phyloP scores from a whole-genome alignment of 2,888 invertebrate species.

The Rhagophthalmus giganteus region DNA sequence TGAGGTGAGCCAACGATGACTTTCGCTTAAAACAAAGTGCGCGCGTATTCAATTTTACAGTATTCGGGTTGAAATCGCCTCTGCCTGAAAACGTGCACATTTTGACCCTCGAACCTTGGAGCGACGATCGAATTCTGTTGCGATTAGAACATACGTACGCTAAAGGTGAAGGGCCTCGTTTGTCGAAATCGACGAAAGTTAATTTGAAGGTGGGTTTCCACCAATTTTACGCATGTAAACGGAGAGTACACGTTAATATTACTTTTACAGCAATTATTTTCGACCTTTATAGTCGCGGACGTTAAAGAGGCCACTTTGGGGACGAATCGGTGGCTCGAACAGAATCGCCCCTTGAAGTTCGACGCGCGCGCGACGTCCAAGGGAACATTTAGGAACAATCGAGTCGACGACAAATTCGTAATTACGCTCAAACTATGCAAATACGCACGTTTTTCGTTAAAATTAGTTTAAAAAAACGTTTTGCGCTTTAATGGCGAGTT shows the following conservation, averaged over 20 bases:
- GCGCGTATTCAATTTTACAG: slow-evolving; percentile 38
- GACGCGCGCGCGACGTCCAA: slow-evolving; percentile 19
- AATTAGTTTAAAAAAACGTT: background rate
- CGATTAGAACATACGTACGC: slow-evolving; percentile 79
- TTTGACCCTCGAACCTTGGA: slow-evolving; percentile 80
- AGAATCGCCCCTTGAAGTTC: slow-evolving; percentile 62
- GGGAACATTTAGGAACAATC: slow-evolving; percentile 4
- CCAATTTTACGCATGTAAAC: background rate
- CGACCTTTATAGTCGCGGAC: slow-evolving; percentile 48
- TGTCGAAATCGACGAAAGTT: slow-evolving; percentile 60
- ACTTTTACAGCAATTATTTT: slow-evolving; percentile 47
- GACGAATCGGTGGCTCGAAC: slow-evolving; percentile 60
- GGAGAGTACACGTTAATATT: no score
- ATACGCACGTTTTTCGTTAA: slow-evolving; percentile 69
- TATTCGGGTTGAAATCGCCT: slow-evolving; percentile 59
- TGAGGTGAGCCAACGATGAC: background rate
- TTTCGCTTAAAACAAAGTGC: no score
- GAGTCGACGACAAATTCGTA: slow-evolving; percentile 34
- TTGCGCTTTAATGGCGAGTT: no score
- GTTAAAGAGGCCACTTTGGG: slow-evolving; percentile 55
- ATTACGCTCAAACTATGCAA: slow-evolving; percentile 70
- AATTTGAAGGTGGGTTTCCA: slow-evolving; percentile 54
- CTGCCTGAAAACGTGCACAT: slow-evolving; percentile 75
- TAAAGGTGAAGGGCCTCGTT: slow-evolving; percentile 61
- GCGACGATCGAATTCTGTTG: slow-evolving; percentile 63